Evolutionary conservation across 2,888 invertebrate genomes (phyloP).

Genomic region (Rhyacophila evoluta): DNA sequence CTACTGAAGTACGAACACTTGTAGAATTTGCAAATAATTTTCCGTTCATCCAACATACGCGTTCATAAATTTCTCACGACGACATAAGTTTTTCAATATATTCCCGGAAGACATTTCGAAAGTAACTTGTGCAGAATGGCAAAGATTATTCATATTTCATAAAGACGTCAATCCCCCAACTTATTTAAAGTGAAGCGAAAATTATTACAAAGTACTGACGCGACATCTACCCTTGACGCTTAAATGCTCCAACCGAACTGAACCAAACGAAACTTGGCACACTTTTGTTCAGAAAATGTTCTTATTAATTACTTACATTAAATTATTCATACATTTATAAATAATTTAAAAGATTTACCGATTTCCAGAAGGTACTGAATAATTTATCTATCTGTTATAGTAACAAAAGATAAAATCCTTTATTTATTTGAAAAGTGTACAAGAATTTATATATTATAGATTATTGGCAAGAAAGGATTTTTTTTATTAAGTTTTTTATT

Average conservation of each 20-base stretch:
- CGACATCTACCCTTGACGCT: neutral
- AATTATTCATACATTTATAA: no score
- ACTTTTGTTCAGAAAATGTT: neutral
- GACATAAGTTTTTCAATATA: slow-evolving; percentile 24
- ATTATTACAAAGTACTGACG: neutral
- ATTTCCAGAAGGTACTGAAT: no score
- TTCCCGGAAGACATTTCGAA: slow-evolving; percentile 18
- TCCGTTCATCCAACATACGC: slow-evolving; percentile 22
- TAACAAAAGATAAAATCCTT: no score
- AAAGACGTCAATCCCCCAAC: slow-evolving; percentile 20
- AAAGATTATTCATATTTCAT: slow-evolving; percentile 29
- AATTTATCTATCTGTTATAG: no score
- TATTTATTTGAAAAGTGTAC: no score
- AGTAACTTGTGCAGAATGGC: slow-evolving; percentile 19
- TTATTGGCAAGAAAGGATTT: no score
- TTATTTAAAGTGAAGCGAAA: slow-evolving; percentile 17
- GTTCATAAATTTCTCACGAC: slow-evolving; percentile 13
- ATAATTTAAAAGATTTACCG: no score
- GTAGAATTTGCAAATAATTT: slow-evolving; percentile 18
- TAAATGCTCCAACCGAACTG: neutral
- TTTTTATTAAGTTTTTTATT: no score
- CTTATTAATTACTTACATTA: no score
- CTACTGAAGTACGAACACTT: neutral
- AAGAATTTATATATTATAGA: no score
- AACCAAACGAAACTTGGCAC: neutral